Percentiles rank a stretch among this genome's conserved stretches.
These are phyloP conservation scores for Eriocheir sinensis DNA, from an alignment of 1,140 invertebrate species.

Conservation along the genomic window DNA sequence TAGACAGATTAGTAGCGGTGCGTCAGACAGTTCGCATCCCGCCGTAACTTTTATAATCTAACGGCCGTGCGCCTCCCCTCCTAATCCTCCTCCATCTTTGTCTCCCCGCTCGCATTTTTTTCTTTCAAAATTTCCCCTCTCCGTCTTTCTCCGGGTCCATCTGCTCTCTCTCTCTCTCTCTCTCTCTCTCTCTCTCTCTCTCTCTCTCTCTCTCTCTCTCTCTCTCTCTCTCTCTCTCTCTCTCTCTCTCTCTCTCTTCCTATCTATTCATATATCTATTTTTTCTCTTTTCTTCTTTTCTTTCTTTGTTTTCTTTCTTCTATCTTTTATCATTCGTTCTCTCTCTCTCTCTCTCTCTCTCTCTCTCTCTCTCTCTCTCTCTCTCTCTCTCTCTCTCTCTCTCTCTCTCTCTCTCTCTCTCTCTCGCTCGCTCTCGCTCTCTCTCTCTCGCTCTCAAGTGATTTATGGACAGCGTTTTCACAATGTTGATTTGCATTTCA, in stretches of 20 bases:
- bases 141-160: slow-evolving; percentile 27
- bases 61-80: slow-evolving; percentile 5
- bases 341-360: not conserved
- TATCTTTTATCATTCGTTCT: not conserved
- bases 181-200: not conserved
- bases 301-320: not conserved
- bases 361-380: not conserved
- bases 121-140: slow-evolving; percentile 21
- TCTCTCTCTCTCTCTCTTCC: not conserved
- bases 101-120: slow-evolving; percentile 33
- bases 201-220: not conserved
- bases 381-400: slow-evolving; percentile 25
- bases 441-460: no score
- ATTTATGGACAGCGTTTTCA: not conserved
- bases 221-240: slow-evolving; percentile 1
- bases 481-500: not conserved
- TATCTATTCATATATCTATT: not conserved
- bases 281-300: not conserved
- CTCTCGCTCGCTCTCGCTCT: no score
- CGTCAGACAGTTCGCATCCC: not conserved
- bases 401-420: slow-evolving; percentile 37
- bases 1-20: not conserved
- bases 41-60: not conserved
- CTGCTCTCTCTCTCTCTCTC: slow-evolving; percentile 42
- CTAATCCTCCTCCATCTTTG: not conserved